These are phyloP conservation scores for Dendrophyllia cribrosa DNA, from an alignment of 64 coral and sea anemone genomes.

Conservation along the genomic window DNA sequence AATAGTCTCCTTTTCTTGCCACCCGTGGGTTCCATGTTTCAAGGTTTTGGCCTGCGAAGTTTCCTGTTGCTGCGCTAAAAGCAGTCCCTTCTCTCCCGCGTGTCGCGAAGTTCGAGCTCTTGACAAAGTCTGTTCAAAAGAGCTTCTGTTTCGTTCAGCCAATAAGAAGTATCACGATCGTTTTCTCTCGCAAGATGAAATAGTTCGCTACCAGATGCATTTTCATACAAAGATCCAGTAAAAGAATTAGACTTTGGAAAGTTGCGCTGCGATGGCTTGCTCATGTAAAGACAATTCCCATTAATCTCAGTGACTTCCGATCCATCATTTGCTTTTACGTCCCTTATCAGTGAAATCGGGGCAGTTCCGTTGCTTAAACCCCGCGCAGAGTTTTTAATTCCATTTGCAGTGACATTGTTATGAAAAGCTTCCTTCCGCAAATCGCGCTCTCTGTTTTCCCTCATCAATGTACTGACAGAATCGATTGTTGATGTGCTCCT, in stretches of 20 bases:
- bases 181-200: background rate
- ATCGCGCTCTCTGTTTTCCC: background rate
- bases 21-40: background rate
- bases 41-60: background rate
- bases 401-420: background rate
- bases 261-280: background rate
- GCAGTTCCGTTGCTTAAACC: background rate
- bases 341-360: background rate
- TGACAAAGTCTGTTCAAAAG: slow-evolving; percentile 21
- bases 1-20: slow-evolving; percentile 10
- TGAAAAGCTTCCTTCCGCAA: background rate
- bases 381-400: background rate
- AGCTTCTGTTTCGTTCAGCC: slow-evolving; percentile 42
- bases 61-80: background rate
- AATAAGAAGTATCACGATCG: background rate
- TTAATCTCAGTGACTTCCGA: background rate
- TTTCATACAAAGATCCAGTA: background rate
- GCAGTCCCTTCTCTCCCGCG: background rate
- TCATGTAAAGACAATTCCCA: background rate
- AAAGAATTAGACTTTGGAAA: background rate
- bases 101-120: background rate
- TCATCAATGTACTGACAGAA: background rate
- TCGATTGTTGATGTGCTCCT: background rate
- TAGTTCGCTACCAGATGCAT: background rate
- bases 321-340: background rate